These are phyloP conservation scores for Gymnocephalus cernua DNA, from an alignment of 2,113 vertebrate genomes.

Conservation along the genomic window DNA sequence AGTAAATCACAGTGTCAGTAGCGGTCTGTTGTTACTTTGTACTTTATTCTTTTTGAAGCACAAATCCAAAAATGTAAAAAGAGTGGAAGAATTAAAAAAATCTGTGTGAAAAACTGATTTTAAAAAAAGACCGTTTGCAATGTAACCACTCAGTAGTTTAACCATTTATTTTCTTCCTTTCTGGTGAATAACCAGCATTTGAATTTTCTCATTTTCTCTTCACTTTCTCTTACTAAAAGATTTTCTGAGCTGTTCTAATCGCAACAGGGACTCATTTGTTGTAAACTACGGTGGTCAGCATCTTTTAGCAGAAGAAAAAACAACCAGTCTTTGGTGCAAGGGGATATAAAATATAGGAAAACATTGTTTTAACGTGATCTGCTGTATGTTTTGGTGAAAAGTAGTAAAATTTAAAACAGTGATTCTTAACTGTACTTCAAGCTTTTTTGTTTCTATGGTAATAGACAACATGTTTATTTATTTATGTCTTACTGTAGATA, in stretches of 20 bases:
- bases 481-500: no score
- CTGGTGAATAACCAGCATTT: neutral
- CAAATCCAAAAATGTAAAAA: neutral
- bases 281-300: constrained; percentile 47
- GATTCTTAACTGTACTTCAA: neutral
- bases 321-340: constrained; percentile 1
- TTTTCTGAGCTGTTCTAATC: constrained; percentile 15
- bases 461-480: neutral
- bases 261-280: constrained; percentile 40
- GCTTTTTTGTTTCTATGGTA: neutral
- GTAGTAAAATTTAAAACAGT: neutral
- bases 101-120: neutral
- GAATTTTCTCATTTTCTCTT: constrained; percentile 4
- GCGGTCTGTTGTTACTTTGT: neutral
- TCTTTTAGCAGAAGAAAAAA: constrained; percentile 30
- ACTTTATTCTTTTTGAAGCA: neutral
- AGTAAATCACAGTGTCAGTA: neutral
- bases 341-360: constrained; percentile 22
- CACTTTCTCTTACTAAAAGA: constrained; percentile 19
- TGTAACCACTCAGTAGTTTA: neutral
- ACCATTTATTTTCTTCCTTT: neutral
- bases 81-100: neutral
- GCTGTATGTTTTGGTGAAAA: constrained; percentile 3
- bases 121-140: neutral
- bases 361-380: constrained; percentile 25